Evolutionary conservation across 2,888 invertebrate species (phyloP), one percentile per base, ranked within the genome.

Genomic region (Leucoptera coffeella): DNA sequence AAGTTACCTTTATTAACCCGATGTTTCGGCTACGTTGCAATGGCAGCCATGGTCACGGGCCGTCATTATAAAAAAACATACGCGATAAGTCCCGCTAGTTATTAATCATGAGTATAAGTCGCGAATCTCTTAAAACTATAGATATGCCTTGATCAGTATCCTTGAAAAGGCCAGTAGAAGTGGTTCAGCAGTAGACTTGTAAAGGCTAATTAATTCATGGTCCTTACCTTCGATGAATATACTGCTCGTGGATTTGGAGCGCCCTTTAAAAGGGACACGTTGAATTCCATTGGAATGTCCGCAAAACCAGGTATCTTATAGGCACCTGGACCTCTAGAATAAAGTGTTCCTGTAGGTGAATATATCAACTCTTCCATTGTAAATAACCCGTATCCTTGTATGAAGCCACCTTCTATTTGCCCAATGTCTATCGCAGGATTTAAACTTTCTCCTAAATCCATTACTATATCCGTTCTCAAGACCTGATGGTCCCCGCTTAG

Each of bases 361-460:
- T 87, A 87, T 31, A 89, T 78, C 39, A 91, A 64, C 50, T 95
- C 93, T 57, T 96, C 96, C 43, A 95, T 64, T 0, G 89, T 87
- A 43, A 87, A 93, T 29, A 96, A 53, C 2, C 95, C 96, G 43
- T 93, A 91, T 1, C 96, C 96, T 74, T 95, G 94, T 46, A 91
- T 75, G 43, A 94, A 96, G 0, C 77, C 96, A 3, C 96, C 96
- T 62, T 96, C 96, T 10, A 96, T 84, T 71, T 96, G 96, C 0
- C 95, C 96, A 39, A 96, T 87, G 43, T 96, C 96, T 35, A 96
- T 91, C 2, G 95, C 94, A 3, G 96, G 96, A 59, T 96, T 96
- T 28, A 96, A 61, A 56, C 94, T 94, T 38, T 88, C 83, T 1
- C 95, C 95, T 37, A 96, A 75, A 62, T 96, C 96, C 95, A 96